Evolutionary conservation across 2,113 vertebrate species (phyloP), one percentile per base, ranked within the genome.

Genomic region (Phrynosoma blainvillii): DNA sequence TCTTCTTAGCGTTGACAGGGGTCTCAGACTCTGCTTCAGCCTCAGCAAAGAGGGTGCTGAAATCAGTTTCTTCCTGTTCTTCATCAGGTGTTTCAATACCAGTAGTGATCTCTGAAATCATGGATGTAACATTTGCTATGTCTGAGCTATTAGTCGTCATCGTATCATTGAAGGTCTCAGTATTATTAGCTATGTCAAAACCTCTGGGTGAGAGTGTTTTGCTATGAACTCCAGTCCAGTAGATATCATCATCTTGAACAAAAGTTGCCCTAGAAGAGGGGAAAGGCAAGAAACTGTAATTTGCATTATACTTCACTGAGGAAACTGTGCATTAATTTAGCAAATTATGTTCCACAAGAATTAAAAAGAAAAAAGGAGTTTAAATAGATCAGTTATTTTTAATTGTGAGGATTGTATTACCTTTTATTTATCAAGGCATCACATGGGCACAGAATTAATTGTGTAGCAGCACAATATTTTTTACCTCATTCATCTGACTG

Each of bases 161-260:
- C 6, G 82, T 40, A 36, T 56, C 74, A 84, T 70, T 84, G 75
- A 52, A 8, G 27, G 30, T 5, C 13, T 14, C 52, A 30, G 84
- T 54, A 54, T 32, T 89, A 25, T 94, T 96, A 56, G 87, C 82
- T 56, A 90, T 76, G 70, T 42, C 73, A 4, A 92, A 90, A 90
- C 0, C 11, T 0, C 0, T 88, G 87, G 87, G 73, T 20, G 94
- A 89, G 80, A 96, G 91, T 66, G 90, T 93, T 92, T 95, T 93
- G 73, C 95, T 96, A 86, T 94, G 91, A 92, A 96, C 90, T 82
- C 93, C 95, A 85, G 94, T 84, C 95, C 95, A 96, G 76, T 94
- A 95, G 56, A 87, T 94, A 13, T 95, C 80, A 20, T 88, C 40
- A 84, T 95, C 93, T 92, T 96, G 93, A 89, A 96, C 88, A 84